Conservation (phyloP, 1,140 invertebrate genomes). For the Mylabris phalerata region DNA sequence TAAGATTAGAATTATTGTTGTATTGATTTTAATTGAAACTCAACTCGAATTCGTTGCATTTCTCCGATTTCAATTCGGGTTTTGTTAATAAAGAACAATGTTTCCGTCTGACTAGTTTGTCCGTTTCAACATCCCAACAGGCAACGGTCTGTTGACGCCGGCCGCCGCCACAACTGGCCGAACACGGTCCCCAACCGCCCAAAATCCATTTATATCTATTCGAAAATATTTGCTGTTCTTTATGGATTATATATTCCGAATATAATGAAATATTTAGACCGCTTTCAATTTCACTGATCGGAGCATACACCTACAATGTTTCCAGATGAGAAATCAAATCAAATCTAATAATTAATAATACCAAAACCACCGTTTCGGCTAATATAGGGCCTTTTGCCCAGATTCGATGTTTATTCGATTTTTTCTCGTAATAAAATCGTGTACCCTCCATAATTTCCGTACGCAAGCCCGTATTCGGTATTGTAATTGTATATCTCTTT, state of each 20-base stretch:
- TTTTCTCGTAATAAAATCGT: conserved; percentile 48
- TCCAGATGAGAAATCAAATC: no score
- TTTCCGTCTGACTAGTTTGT: conserved; percentile 44
- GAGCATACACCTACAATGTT: conserved; percentile 6
- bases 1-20: conserved; percentile 5
- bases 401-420: conserved; percentile 45
- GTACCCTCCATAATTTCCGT: conserved; percentile 46
- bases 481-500: conserved; percentile 35
- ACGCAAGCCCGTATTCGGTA: conserved; percentile 31
- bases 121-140: conserved; percentile 46
- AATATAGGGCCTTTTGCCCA: conserved; percentile 51
- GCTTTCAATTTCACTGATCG: conserved; percentile 17
- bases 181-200: conserved; percentile 51
- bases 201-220: conserved; percentile 48
- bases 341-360: conserved; percentile 34
- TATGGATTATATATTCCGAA: conserved; percentile 39
- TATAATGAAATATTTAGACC: conserved; percentile 35
- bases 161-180: conserved; percentile 50
- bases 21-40: conserved; percentile 1
- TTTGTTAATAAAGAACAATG: conserved; percentile 44
- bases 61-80: conserved; percentile 41
- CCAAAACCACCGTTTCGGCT: conserved; percentile 52
- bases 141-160: conserved; percentile 43
- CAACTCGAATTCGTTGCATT: conserved; percentile 50
- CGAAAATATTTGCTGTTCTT: conserved; percentile 34